These are phyloP conservation scores for Brachylomia viminalis DNA, from an alignment of 2,888 invertebrate genomes.

Conservation along the genomic window DNA sequence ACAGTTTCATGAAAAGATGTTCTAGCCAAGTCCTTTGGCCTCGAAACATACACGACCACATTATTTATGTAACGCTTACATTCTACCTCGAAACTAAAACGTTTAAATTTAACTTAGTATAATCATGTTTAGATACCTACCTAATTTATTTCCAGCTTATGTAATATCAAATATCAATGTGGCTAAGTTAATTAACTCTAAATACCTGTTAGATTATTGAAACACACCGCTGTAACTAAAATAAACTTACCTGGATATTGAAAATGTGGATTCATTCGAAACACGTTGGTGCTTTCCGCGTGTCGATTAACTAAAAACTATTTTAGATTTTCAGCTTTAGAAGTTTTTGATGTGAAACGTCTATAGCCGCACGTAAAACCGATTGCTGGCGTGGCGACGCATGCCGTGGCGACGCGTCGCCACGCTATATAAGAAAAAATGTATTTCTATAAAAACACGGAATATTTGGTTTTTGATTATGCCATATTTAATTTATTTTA, in stretches of 20 bases:
- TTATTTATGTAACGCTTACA: neutral
- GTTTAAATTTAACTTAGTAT: constrained; percentile 1
- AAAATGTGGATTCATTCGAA: constrained; percentile 10
- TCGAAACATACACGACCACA: neutral
- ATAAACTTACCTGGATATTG: constrained; percentile 8
- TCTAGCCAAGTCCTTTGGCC: neutral
- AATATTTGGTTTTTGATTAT: too few species aligned
- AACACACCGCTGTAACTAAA: constrained; percentile 18
- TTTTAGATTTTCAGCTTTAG: too few species aligned
- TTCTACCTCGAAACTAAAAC: neutral
- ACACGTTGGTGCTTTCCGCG: neutral
- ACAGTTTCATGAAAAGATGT: too few species aligned
- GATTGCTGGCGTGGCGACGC: too few species aligned
- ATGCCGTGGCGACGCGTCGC: too few species aligned
- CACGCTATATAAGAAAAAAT: too few species aligned
- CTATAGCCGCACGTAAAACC: too few species aligned
- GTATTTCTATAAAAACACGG: too few species aligned
- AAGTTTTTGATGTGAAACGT: neutral
- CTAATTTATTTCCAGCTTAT: constrained; percentile 14
- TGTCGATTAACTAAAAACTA: neutral
- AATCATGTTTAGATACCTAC: constrained; percentile 1
- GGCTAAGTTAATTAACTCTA: constrained; percentile 29
- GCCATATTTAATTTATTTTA: too few species aligned
- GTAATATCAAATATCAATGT: constrained; percentile 20
- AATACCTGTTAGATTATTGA: constrained; percentile 26